Conservation (phyloP, 2,113 vertebrate genomes). For the Entosphenus tridentatus region DNA sequence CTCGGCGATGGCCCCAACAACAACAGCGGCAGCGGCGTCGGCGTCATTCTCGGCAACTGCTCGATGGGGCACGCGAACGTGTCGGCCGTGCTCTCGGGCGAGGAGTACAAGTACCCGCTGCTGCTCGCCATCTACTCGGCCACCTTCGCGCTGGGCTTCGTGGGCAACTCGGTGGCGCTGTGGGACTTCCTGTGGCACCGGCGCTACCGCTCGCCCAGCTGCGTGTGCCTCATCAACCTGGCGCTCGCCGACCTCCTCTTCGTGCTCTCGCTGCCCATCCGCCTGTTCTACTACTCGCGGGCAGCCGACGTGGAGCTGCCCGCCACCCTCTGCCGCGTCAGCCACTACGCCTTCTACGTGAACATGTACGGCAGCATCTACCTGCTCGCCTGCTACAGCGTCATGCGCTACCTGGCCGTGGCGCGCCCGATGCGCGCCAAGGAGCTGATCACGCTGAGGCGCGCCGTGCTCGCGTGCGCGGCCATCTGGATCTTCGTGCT, state of each 20-base stretch:
- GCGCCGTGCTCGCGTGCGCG: conserved; percentile 16
- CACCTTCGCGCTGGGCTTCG: conserved; percentile 22
- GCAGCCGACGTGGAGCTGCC: conserved; percentile 26
- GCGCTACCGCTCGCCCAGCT: conserved; percentile 16
- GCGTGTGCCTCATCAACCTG: conserved; percentile 35
- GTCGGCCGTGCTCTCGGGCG: background rate
- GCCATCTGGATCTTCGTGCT: conserved; percentile 24
- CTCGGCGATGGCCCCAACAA: no score
- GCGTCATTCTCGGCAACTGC: no score
- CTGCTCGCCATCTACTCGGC: conserved; percentile 23
- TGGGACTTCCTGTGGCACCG: conserved; percentile 24
- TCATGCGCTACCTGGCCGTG: conserved; percentile 27
- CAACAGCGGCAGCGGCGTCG: no score
- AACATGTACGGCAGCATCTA: conserved; percentile 49
- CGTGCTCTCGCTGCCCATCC: conserved; percentile 27
- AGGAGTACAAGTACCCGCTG: conserved; percentile 24
- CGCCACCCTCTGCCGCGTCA: conserved; percentile 23
- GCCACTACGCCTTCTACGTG: conserved; percentile 28
- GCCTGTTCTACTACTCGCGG: conserved; percentile 25
- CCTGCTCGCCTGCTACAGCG: conserved; percentile 26
- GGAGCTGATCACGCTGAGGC: conserved; percentile 14
- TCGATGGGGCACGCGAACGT: no score
- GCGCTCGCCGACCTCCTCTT: conserved; percentile 33
- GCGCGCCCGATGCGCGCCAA: conserved; percentile 19
- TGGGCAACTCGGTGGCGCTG: conserved; percentile 27